Conservation (phyloP, 64 coral and sea anemone species). For the Platygyra sinensis region DNA sequence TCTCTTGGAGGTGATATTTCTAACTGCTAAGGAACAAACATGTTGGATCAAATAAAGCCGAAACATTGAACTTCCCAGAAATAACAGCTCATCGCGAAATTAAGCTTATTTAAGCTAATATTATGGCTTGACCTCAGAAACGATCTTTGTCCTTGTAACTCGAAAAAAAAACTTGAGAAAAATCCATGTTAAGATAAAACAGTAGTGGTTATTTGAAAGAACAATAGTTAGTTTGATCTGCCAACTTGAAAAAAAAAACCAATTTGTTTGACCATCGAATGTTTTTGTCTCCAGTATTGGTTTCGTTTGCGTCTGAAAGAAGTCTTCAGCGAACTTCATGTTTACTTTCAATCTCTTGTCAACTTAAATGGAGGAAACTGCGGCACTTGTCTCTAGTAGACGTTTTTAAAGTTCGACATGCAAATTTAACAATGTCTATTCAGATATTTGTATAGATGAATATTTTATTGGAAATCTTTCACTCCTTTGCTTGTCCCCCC, state of each 20-base stretch:
- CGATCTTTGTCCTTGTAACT: neutral
- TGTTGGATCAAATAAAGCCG: neutral
- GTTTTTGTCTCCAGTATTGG: neutral
- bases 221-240: neutral
- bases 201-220: neutral
- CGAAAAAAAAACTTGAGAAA: neutral
- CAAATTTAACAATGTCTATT: neutral
- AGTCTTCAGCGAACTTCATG: neutral
- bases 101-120: neutral
- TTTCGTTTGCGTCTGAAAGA: neutral
- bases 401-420: neutral
- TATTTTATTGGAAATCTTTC: slow-evolving; percentile 36
- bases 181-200: neutral
- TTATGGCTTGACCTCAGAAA: neutral
- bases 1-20: neutral
- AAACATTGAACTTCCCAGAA: neutral
- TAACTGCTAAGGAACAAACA: neutral
- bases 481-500: neutral
- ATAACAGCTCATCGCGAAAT: too few relatives aligned
- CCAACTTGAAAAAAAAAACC: neutral
- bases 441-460: slow-evolving; percentile 11
- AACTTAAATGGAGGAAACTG: neutral
- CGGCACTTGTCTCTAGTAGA: neutral
- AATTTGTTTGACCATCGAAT: neutral
- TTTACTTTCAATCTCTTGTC: too few relatives aligned